Conservation (phyloP, 2,888 invertebrate species). For the Tineola bisselliella region DNA sequence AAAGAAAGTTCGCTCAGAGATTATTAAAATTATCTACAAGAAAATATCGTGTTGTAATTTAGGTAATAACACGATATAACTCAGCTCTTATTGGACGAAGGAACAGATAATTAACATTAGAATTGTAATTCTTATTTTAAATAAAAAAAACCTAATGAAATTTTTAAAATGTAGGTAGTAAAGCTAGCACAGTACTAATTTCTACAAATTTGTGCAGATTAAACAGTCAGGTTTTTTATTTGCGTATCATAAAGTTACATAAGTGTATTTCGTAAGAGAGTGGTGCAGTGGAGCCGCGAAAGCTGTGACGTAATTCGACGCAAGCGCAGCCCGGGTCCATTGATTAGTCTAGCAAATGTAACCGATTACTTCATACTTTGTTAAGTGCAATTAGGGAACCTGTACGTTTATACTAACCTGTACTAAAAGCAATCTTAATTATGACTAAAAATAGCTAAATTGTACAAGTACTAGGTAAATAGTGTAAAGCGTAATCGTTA, state of each 20-base stretch:
- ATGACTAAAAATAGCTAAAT: background rate
- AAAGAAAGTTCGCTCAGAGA: too few relatives aligned
- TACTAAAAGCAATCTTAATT: too few relatives aligned
- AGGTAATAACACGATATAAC: too few relatives aligned
- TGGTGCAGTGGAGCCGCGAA: constrained; percentile 43
- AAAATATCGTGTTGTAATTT: too few relatives aligned
- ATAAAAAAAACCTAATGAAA: too few relatives aligned
- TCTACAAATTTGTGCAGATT: background rate
- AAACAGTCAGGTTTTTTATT: background rate
- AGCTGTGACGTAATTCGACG: constrained; percentile 51
- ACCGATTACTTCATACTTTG: background rate
- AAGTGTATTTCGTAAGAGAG: constrained; percentile 9
- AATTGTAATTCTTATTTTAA: too few relatives aligned
- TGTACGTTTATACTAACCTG: too few relatives aligned
- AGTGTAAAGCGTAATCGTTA: background rate
- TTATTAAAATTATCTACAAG: too few relatives aligned
- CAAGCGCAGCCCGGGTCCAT: constrained; percentile 40
- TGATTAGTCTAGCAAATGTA: constrained; percentile 36
- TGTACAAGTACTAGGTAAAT: too few relatives aligned
- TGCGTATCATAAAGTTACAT: constrained; percentile 4
- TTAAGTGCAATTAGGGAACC: background rate
- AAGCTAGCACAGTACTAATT: background rate
- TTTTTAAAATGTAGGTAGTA: too few relatives aligned
- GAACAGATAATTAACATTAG: too few relatives aligned
- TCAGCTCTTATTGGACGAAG: too few relatives aligned